Base-by-base conservation (phyloP, 2,888 invertebrate genomes). In the Folsomia candida region DNA sequence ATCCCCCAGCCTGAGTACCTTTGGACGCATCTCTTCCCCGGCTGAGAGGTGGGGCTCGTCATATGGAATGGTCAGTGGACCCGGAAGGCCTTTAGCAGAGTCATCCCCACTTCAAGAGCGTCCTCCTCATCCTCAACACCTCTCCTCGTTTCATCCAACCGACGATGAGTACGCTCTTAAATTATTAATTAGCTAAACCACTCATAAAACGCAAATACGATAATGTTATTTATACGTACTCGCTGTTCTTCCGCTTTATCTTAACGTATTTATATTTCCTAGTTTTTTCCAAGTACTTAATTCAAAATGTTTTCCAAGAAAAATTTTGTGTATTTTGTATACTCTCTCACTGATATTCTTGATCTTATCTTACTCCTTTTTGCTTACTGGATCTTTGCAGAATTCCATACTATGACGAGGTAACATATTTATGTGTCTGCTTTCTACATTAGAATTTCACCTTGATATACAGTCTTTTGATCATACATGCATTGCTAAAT, bases 51-150 rank as follows among this genome's bases (percentile, higher is more conserved):
- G 51, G n/a, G 6, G 29, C 6, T 3, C 51, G 22, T 14, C 62
- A 2, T 64, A 64, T 64, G 63, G 63, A 64, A 64, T 64, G 63
- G 51, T 64, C 2, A 64, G 63, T 64, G 63, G 63, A 25, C 63
- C 63, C 11, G 63, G 63, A 11, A 64, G 63, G 51, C 63, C 63
- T 24, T 22, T 51, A 14, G 18, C 14, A 2, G 51, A 64, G 4
- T 22, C 24, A 3, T 64, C 63, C 6, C 63, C 63, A 29, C 28
- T 61, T 9, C 63, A 64, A 22, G 63, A 64, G 18, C 63, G 37
- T 64, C 63, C 63, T 27, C n/a, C 28, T 11, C 22, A 61, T 64
- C 24, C 51, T 64, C 24, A 9, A 37, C 63, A 51, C 24, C 61
- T 27, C n/a, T 64, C 63, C 2, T 64, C 63, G 6, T 64, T 64